A percentile compares a stretch with the other conserved stretches of the same genome.
phyloP scores from a whole-genome alignment of 2,888 invertebrate species.

The Oithona nana region DNA sequence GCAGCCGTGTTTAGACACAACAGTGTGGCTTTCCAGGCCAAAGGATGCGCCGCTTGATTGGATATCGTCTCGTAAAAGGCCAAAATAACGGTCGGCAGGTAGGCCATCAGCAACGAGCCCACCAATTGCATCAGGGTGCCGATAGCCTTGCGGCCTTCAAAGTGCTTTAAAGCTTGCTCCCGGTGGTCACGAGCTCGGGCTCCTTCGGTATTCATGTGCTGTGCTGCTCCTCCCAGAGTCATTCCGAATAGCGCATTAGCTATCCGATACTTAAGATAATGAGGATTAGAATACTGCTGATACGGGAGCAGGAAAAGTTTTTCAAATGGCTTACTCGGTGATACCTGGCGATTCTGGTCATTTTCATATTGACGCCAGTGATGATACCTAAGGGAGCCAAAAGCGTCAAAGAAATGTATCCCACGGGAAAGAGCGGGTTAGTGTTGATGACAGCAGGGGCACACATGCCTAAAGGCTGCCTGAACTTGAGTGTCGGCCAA shows the following conservation, averaged over 20 bases:
- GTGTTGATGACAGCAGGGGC: neutral
- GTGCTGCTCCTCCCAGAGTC: neutral
- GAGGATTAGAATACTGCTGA: neutral
- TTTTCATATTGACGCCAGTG: neutral
- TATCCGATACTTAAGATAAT: slow-evolving; percentile 8
- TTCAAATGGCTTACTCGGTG: neutral
- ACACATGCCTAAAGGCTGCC: slow-evolving; percentile 5
- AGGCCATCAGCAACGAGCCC: neutral
- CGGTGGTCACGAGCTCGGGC: neutral
- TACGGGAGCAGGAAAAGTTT: no score
- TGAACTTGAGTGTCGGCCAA: neutral
- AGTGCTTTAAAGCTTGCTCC: neutral
- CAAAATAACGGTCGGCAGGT: slow-evolving; percentile 7
- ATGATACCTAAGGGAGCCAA: slow-evolving; percentile 3
- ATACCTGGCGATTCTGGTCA: slow-evolving; percentile 7
- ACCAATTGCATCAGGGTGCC: slow-evolving; percentile 9
- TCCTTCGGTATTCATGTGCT: neutral
- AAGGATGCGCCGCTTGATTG: neutral
- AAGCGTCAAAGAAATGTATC: neutral
- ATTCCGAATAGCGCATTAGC: slow-evolving; percentile 15
- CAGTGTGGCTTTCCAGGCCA: neutral
- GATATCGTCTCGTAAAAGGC: neutral
- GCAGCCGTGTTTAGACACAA: neutral
- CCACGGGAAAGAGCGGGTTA: neutral
- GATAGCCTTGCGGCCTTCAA: slow-evolving; percentile 8